Evolutionary conservation across 2,888 invertebrate species (phyloP), one percentile per base, ranked within the genome.

Genomic region (Caenorhabditis wallacei): DNA sequence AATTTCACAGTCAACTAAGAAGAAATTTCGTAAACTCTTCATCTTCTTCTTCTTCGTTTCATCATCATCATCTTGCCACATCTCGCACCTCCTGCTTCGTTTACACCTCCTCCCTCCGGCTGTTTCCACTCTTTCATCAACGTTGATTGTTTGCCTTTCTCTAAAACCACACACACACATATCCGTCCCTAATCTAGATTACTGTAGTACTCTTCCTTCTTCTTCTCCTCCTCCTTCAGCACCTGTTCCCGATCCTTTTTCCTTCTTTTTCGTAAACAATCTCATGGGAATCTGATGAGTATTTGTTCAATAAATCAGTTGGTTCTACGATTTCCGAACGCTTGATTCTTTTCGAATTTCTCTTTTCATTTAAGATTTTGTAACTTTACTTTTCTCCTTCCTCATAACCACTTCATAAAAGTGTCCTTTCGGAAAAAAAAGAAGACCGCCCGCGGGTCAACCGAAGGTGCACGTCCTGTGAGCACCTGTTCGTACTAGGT

Each of bases 401-500:
- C 63, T 43, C 48, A 71, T 71, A 71, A 71, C 48, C 70, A 46
- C 46, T 20, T 35, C 57, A 57, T 70, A 57, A 70, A 70, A 46
- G 11, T 51, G 48, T 51, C 18, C 69, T 26, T 56, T 40, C 20
- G 69, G 24, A 20, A 64, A 64, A 64, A 51, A 57, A 56, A 22
- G 48, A n/a, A 8, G 35, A 22, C 71, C 70, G 57, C 57, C 22
- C 59, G n/a, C n/a, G 71, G 71, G 71, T 71, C 71, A 71, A 51
- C 53, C 2, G 13, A 37, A 61, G 59, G 61, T 43, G 16, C 61
- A 43, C 59, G 56, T 46, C 24, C 2, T 24, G n/a, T 11, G 68
- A 74, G 68, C 76, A 76, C 76, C 76, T 76, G 76, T 76, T 76
- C 76, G 76, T 76, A 69, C 68, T 40, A 76, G 53, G 53, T 76